Evolutionary conservation across 1,140 invertebrate species (phyloP), one percentile per base, ranked within the genome.

Genomic region (Ylistrum balloti): DNA sequence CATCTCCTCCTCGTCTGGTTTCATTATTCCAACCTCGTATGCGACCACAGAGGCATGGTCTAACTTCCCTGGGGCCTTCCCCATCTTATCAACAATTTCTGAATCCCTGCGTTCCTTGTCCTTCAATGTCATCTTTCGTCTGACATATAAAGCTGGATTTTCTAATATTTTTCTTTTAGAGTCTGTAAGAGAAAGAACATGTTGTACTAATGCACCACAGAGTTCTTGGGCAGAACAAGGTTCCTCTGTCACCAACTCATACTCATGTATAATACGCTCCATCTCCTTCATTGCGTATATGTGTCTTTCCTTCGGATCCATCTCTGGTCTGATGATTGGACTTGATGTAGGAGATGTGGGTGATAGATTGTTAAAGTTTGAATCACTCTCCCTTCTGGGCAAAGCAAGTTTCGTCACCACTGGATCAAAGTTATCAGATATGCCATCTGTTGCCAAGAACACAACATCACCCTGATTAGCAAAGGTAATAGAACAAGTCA

Each of bases 361-460:
- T 87, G 90, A 90, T 92, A 56, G 90, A 35, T 90, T 91, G 88
- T 92, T 92, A 45, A 92, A 91, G 89, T 92, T 93, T 34, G 93
- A 92, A 86, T 93, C 92, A 88, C 45, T 86, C 92, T 95, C 91
- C 96, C 92, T 88, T 86, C 88, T 96, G 22, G 97, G 97, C 28
- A 98, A 96, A n/a, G 98, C 98, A 95, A 99, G 98, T 96, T 98
- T 98, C 10, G 98, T 98, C 89, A 99, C 98, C 85, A 99, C 98
- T 0, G 98, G 98, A 96, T 99, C 98, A 96, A 99, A 98, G 95
- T 99, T 99, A 95, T 99, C 98, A 17, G 98, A 98, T 34, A 99
- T 97, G n/a, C 98, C 98, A 95, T 99, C 98, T 28, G 98, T 98
- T 0, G 98, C 98, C 20, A 99, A 97, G 95, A 99, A 98, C 41